Percentiles rank a stretch among this genome's conserved stretches.
Conservation (phyloP, 2,113 vertebrate genomes). For the Felis catus region F.catus_Fca126_mat1.0 CM031417.1:129657501-129658000, state of each 20-base stretch:
- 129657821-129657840: not conserved
- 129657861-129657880: not conserved
- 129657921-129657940: not conserved
- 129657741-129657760: not conserved
- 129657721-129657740: not conserved
- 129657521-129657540: too few species aligned
- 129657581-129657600: too few species aligned
- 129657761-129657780: not conserved
- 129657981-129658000: not conserved
- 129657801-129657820: not conserved
- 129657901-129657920: not conserved
- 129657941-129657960: not conserved
- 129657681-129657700: too few species aligned
- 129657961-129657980: not conserved
- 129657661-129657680: too few species aligned
- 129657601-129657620: too few species aligned
- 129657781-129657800: not conserved
- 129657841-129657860: not conserved
- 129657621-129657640: too few species aligned
- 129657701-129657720: too few species aligned
- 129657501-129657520: not conserved
- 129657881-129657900: not conserved
- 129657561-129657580: too few species aligned
- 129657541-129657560: too few species aligned
- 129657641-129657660: too few species aligned